Evolutionary conservation across 1,140 invertebrate genomes (phyloP).

Genomic region (Pollicipes pollicipes): DNA sequence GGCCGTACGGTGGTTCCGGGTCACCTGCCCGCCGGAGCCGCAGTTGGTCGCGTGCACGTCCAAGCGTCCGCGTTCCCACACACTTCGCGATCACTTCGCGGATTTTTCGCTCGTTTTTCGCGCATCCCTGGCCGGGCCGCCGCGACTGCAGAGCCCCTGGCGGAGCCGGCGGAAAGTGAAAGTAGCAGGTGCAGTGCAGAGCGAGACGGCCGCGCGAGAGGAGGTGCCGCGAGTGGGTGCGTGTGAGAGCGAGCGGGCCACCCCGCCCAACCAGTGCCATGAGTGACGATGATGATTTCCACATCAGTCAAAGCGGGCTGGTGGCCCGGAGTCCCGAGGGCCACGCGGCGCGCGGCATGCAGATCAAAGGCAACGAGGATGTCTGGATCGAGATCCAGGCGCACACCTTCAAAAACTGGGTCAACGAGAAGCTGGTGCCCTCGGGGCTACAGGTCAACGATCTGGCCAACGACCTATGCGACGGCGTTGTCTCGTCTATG

Average conservation of each 20-base stretch:
- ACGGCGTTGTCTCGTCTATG: slow-evolving; percentile 80
- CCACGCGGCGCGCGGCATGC: slow-evolving; percentile 77
- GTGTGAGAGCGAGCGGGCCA: background rate
- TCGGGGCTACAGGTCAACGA: slow-evolving; percentile 45
- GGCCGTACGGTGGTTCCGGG: too few species aligned
- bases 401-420: slow-evolving; percentile 94
- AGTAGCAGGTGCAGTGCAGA: slow-evolving; percentile 1
- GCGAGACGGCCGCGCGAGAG: background rate
- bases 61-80: too few species aligned
- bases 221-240: background rate
- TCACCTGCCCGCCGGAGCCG: too few species aligned
- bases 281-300: slow-evolving; percentile 18
- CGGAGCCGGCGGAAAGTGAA: background rate
- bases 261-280: background rate
- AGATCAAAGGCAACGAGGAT: slow-evolving; percentile 81
- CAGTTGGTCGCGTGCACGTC: too few species aligned
- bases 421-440: slow-evolving; percentile 73
- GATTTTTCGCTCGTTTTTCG: background rate
- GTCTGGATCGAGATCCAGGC: slow-evolving; percentile 92
- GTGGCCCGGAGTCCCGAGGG: slow-evolving; percentile 74
- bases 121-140: background rate
- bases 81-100: too few species aligned
- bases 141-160: background rate
- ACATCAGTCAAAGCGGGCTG: slow-evolving; percentile 37
- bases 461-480: slow-evolving; percentile 65